Conservation (phyloP, 2,888 invertebrate genomes). For the Thecocarcelia acutangulata region DNA sequence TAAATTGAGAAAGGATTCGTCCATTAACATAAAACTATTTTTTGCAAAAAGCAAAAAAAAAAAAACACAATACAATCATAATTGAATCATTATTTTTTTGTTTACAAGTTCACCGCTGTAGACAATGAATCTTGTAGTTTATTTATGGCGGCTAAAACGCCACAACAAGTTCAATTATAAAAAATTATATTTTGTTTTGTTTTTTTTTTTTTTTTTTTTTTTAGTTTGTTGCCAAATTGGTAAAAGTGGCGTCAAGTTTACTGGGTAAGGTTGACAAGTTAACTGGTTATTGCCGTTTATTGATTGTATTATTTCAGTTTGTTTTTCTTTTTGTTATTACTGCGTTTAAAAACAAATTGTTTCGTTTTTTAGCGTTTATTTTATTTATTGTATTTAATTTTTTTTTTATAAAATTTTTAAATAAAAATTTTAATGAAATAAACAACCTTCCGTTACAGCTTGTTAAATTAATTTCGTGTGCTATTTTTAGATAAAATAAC, state of each 20-base stretch:
- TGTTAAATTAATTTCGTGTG: conserved; percentile 32
- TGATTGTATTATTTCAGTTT: conserved; percentile 43
- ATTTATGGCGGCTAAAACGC: conserved; percentile 23
- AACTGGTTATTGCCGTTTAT: conserved; percentile 60
- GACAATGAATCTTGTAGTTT: conserved; percentile 37
- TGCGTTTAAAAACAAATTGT: conserved; percentile 10
- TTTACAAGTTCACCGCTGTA: conserved; percentile 23
- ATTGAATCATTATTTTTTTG: conserved; percentile 52
- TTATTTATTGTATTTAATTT: conserved; percentile 38
- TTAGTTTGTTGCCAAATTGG: conserved; percentile 70
- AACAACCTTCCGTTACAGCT: conserved; percentile 65
- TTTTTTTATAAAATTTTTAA: conserved; percentile 10
- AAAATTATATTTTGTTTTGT: conserved; percentile 9
- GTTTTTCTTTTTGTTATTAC: conserved; percentile 43
- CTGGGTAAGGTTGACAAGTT: conserved; percentile 72
- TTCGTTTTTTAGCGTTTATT: conserved; percentile 63
- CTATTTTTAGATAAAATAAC: conserved; percentile 34
- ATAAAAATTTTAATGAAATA: conserved; percentile 50
- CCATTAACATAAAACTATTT: conserved; percentile 3
- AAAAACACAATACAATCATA: conserved; percentile 25
- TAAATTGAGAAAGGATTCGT: conserved; percentile 33
- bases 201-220: conserved; percentile 21
- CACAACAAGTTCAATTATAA: conserved; percentile 27
- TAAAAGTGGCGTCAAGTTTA: conserved; percentile 74
- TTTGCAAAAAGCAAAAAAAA: neutral